A percentile compares a stretch with the other conserved stretches of the same genome.
phyloP scores from a whole-genome alignment of 2,888 invertebrate genomes.

The Dascillus cervinus region DNA sequence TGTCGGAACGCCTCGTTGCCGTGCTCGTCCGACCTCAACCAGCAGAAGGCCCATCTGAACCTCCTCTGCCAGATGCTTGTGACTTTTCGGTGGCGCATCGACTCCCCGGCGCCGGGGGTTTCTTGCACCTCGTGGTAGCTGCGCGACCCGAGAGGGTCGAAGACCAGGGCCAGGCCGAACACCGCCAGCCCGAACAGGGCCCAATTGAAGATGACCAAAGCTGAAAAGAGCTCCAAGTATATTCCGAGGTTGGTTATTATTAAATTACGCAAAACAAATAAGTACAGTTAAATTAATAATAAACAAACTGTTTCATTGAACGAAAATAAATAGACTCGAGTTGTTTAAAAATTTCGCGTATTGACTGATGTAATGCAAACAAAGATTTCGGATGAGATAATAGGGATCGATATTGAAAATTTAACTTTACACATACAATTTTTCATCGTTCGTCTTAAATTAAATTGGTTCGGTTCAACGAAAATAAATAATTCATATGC shows the following conservation, averaged over 20 bases:
- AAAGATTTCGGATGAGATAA: no score
- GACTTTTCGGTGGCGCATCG: constrained; percentile 59
- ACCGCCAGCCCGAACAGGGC: constrained; percentile 65
- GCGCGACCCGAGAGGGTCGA: constrained; percentile 71
- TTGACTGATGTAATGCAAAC: no score
- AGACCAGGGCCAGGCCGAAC: constrained; percentile 69
- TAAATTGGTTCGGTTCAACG: no score
- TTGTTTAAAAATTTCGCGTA: no score
- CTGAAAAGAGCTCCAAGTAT: constrained; percentile 46
- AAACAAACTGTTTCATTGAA: no score
- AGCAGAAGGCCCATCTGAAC: constrained; percentile 66
- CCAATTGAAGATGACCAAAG: constrained; percentile 76
- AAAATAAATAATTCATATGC: no score
- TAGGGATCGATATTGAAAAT: no score
- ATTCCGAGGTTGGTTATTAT: no score
- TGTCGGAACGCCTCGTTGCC: constrained; percentile 73
- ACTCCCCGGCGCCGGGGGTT: constrained; percentile 51
- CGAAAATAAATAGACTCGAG: no score
- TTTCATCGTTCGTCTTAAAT: no score
- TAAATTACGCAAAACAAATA: constrained; percentile 2
- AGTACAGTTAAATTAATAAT: not conserved
- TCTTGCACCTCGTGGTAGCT: constrained; percentile 55
- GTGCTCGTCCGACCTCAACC: constrained; percentile 64
- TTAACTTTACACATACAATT: no score
- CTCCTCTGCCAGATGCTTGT: constrained; percentile 67